These are phyloP conservation scores for Petrophora chlorosata DNA, from an alignment of 2,888 invertebrate species.

Conservation along the genomic window DNA sequence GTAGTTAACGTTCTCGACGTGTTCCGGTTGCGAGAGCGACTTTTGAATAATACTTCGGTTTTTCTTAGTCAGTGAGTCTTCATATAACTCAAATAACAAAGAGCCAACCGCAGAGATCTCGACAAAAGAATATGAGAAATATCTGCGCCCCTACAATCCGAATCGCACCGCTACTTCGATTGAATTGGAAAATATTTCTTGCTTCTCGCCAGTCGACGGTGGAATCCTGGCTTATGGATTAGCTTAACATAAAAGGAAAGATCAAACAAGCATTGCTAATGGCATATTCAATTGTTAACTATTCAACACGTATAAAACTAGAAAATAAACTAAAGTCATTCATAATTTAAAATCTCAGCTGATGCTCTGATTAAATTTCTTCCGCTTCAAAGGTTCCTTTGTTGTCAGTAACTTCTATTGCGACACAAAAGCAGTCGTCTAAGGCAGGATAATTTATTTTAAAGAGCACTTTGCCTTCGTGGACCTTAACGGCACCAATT, in stretches of 20 bases:
- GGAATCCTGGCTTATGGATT: constrained; percentile 12
- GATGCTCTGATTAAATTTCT: constrained; percentile 65
- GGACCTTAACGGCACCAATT: constrained; percentile 26
- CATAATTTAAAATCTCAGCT: constrained; percentile 53
- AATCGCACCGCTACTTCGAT: constrained; percentile 68
- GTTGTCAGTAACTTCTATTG: constrained; percentile 56
- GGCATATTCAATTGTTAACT: constrained; percentile 14
- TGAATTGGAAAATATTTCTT: constrained; percentile 75
- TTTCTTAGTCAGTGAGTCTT: constrained; percentile 70
- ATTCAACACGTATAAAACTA: constrained; percentile 2
- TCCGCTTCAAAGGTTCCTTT: constrained; percentile 55
- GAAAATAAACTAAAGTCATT: constrained; percentile 38
- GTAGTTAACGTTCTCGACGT: constrained; percentile 50
- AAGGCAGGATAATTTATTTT: constrained; percentile 60
- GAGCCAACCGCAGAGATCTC: constrained; percentile 65
- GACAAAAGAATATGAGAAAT: constrained; percentile 81
- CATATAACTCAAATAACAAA: constrained; percentile 75
- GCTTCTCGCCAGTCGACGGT: constrained; percentile 41
- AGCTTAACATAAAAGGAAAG: constrained; percentile 17
- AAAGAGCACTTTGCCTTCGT: constrained; percentile 47
- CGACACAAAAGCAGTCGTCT: constrained; percentile 59
- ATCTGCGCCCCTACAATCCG: constrained; percentile 69
- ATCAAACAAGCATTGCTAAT: constrained; percentile 12
- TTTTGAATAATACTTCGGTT: constrained; percentile 66
- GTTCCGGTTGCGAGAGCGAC: constrained; percentile 50